These are phyloP conservation scores for Anabacerthia variegaticeps DNA, from an alignment of 2,797 vertebrate species.

Conservation along the genomic window DNA sequence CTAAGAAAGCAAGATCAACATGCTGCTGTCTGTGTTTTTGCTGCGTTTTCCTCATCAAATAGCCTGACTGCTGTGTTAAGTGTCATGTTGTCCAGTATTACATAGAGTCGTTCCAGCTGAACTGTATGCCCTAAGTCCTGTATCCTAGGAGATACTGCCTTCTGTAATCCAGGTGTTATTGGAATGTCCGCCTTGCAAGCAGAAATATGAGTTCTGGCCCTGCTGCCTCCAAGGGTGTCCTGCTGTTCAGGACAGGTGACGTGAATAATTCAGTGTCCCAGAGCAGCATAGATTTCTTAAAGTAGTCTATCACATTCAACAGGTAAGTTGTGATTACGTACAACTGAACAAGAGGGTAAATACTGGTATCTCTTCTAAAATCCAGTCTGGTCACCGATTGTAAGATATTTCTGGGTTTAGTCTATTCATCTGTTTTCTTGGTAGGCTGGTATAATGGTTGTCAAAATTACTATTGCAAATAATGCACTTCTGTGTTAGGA, in stretches of 20 bases:
- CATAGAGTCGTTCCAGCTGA: background rate
- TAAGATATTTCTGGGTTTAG: background rate
- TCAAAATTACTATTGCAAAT: background rate
- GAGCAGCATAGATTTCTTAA: background rate
- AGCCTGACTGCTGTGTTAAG: background rate
- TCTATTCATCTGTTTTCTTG: background rate
- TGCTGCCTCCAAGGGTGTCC: background rate
- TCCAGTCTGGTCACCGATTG: background rate
- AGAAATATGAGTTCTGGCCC: background rate
- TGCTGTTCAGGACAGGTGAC: background rate
- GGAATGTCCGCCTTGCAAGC: background rate
- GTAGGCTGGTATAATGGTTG: background rate
- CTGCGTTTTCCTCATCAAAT: background rate
- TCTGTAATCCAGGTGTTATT: background rate
- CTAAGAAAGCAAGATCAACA: background rate
- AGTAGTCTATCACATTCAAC: background rate
- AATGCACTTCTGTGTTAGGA: background rate
- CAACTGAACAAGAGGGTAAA: background rate
- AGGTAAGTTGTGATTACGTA: background rate
- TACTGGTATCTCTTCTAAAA: background rate
- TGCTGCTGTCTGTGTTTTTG: background rate
- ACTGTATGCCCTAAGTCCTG: background rate
- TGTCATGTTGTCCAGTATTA: background rate
- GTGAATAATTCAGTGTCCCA: background rate
- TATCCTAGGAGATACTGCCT: background rate